Base-by-base conservation (phyloP, 2,113 vertebrate genomes). In the Sakesphorus luctuosus region DNA sequence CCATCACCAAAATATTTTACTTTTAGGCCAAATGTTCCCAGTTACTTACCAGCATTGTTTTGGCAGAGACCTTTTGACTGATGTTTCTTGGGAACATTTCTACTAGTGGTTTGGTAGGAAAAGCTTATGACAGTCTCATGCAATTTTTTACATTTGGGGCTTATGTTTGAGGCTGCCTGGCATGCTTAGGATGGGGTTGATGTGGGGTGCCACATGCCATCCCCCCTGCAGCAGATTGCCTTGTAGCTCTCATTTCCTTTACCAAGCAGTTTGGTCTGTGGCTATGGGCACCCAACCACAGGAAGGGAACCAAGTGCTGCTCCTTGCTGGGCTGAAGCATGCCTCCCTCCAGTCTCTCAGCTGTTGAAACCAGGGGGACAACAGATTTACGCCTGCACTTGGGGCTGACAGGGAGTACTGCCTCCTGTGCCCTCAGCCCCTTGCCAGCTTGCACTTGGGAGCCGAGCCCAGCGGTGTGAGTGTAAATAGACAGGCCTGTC, bases 11-110 rank as follows among this genome's bases (percentile, higher is more conserved):
- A 92, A 74, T 96, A 95, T 92, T 83, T 95, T 86, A 90, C 59
- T 92, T 96, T 66, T 52, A 90, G 72, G 72, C 86, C 10, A 29
- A 89, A 81, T 62, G 74, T 94, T 96, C 91, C 80, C 86, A 26
- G 86, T 91, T 84, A 81, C 80, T 94, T 95, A 94, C 95, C 94
- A 91, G 86, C 86, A 87, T 84, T 75, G 80, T 92, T 94, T 63
- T 97, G 93, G 89, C 91, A 87, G 80, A 62, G 76, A n/a, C 35
- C 56, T 89, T 80, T 92, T 74, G 52, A 84, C 29, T 95, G 79
- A 63, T 78, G 72, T 63, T 94, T 93, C 80, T 87, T 65, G 76
- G 83, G 89, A 97, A 87, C 10, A 3, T 71, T 92, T 90, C 83
- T 92, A 11, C 2, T 3, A 35, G 72, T 81, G 79, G 93, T 93